A percentile compares a stretch with the other conserved stretches of the same genome.
phyloP scores from a whole-genome alignment of 2,113 vertebrate genomes.

The Spilogale gracilis region DNA sequence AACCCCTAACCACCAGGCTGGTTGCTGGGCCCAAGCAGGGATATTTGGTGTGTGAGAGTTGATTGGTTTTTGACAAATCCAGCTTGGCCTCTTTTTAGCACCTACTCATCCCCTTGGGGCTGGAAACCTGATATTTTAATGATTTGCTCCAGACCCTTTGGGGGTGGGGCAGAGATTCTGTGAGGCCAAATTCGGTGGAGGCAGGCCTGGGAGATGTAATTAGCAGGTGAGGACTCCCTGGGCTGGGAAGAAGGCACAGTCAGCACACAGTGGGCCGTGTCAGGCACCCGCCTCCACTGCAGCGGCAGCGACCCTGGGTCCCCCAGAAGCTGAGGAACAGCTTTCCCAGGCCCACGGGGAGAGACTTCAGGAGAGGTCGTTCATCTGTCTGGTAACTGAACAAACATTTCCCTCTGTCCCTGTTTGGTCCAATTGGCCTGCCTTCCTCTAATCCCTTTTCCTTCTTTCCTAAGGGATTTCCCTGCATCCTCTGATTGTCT shows the following conservation, averaged over 20 bases:
- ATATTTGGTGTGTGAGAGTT: conserved; percentile 67
- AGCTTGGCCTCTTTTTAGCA: conserved; percentile 79
- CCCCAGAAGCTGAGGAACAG: accelerated
- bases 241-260: conserved; percentile 32
- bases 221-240: conserved; percentile 64
- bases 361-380: not conserved
- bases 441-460: not conserved
- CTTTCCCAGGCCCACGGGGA: not conserved
- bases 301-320: not conserved
- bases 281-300: not conserved
- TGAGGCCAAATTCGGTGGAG: not conserved
- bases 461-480: not conserved
- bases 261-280: not conserved
- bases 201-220: conserved; percentile 59
- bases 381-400: not conserved
- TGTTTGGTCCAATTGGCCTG: not conserved
- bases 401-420: not conserved
- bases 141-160: conserved; percentile 73
- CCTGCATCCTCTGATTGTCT: not conserved
- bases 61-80: conserved; percentile 77
- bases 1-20: not conserved
- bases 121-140: conserved; percentile 75
- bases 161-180: not conserved
- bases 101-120: conserved; percentile 71
- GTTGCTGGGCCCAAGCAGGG: not conserved